Evolutionary conservation across 2,797 vertebrate genomes (phyloP), one percentile per base, ranked within the genome.

Genomic region (Lepus oiostolus): DNA sequence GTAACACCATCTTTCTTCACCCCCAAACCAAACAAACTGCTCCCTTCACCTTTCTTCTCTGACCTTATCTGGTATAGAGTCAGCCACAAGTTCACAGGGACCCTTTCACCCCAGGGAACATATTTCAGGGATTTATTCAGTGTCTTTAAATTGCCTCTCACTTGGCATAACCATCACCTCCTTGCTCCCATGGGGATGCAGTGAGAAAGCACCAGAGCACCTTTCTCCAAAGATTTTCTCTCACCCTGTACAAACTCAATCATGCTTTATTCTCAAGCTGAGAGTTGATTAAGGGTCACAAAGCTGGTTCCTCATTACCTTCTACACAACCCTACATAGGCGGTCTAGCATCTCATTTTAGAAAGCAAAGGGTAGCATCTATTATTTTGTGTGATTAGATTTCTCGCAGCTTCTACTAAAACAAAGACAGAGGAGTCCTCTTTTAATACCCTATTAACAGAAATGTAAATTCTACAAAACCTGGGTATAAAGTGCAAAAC

Each of bases 391-490:
- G 13, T 52, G 42, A 81, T 86, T 85, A 62, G 21, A 91, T 30
- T 85, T 93, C 42, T 70, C 88, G 72, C 42, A 81, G 16, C 72
- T 50, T 89, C 87, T 77, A 74, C 63, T 58, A n/a, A 95, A 94
- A 90, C 88, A 80, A 93, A 95, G 75, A 93, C 50, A 81, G 72
- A 85, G 90, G 83, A 84, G 19, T 91, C 54, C 74, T 89, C 58
- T 93, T 95, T 95, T 94, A 95, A 93, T 22, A 86, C 17, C 30
- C 74, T 65, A 32, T 89, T 93, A 86, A 88, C 85, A 60, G 54
- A 85, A 95, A 63, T 93, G 54, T 81, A 91, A 87, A 92, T 94
- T 91, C 93, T 90, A 67, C 19, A 95, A 96, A 94, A 52, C 92
- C 63, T 92, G 90, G 35, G 54, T 54, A 70, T 82, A 93, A 93